Conservation (phyloP, 2,113 vertebrate genomes). For the Dasypus novemcinctus region DNA sequence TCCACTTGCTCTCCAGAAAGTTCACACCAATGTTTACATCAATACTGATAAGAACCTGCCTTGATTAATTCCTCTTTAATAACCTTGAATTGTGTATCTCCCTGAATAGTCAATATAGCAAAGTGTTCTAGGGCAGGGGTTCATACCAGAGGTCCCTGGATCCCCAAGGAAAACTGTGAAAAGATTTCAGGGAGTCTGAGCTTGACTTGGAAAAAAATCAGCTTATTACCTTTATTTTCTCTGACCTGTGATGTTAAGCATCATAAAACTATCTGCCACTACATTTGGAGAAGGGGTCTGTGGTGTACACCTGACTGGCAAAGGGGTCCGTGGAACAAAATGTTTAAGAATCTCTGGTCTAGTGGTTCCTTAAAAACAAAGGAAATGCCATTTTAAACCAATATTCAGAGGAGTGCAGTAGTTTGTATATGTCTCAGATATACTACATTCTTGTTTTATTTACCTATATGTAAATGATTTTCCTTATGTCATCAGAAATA, state of each 20-base stretch:
- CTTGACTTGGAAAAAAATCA: too few relatives aligned
- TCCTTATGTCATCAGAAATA: neutral
- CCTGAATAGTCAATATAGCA: conserved; percentile 17
- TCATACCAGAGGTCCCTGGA: too few relatives aligned
- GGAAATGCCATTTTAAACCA: neutral
- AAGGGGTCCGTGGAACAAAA: too few relatives aligned
- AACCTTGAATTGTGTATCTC: neutral
- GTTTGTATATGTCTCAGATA: neutral
- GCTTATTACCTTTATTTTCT: too few relatives aligned
- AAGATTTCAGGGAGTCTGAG: too few relatives aligned
- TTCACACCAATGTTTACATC: neutral
- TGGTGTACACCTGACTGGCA: too few relatives aligned
- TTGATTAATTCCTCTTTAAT: neutral
- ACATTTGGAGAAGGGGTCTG: too few relatives aligned
- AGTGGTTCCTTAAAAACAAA: neutral
- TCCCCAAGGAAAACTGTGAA: too few relatives aligned
- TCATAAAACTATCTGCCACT: too few relatives aligned
- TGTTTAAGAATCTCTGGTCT: too few relatives aligned
- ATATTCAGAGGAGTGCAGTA: neutral
- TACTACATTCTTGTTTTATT: neutral
- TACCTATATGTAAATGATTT: neutral
- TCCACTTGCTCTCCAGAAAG: neutral
- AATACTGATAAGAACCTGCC: neutral
- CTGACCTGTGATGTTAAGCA: too few relatives aligned
- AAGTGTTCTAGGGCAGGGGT: neutral